These are phyloP conservation scores for Taeniopygia guttata DNA, from an alignment of 2,797 vertebrate species.

Conservation along the genomic window DNA sequence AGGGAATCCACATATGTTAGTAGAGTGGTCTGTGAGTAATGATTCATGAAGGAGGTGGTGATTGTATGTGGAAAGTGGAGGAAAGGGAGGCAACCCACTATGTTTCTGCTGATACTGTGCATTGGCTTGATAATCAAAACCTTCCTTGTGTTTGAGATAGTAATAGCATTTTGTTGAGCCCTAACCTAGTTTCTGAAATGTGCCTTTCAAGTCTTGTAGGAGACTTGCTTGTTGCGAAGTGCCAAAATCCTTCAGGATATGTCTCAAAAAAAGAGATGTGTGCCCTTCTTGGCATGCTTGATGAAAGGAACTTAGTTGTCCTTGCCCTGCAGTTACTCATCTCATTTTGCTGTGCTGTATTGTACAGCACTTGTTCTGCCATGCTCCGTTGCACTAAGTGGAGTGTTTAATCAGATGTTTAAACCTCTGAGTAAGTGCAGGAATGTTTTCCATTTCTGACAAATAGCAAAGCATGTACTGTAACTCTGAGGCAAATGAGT, in stretches of 20 bases:
- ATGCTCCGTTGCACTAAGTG: not conserved
- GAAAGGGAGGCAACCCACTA: not conserved
- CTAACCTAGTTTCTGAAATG: not conserved
- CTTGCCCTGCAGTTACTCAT: not conserved
- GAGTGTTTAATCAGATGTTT: not conserved
- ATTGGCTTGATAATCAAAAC: not conserved
- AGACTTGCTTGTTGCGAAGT: not conserved
- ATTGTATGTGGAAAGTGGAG: not conserved
- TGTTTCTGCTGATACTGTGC: not conserved
- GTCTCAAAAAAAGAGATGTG: not conserved
- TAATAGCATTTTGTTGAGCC: not conserved
- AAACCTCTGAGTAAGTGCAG: not conserved
- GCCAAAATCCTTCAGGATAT: not conserved
- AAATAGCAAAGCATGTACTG: not conserved
- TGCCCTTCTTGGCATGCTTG: not conserved
- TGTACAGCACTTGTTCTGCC: not conserved
- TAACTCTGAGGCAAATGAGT: not conserved
- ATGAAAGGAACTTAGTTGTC: not conserved
- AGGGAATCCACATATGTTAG: not conserved
- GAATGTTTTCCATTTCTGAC: not conserved
- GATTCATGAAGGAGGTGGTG: not conserved
- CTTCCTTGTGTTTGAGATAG: not conserved
- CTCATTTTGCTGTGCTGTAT: not conserved
- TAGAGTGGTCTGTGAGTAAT: not conserved
- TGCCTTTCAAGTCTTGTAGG: not conserved